These are phyloP conservation scores for Amblyopsis rosae DNA, from an alignment of 2,113 vertebrate species.

Conservation along the genomic window DNA sequence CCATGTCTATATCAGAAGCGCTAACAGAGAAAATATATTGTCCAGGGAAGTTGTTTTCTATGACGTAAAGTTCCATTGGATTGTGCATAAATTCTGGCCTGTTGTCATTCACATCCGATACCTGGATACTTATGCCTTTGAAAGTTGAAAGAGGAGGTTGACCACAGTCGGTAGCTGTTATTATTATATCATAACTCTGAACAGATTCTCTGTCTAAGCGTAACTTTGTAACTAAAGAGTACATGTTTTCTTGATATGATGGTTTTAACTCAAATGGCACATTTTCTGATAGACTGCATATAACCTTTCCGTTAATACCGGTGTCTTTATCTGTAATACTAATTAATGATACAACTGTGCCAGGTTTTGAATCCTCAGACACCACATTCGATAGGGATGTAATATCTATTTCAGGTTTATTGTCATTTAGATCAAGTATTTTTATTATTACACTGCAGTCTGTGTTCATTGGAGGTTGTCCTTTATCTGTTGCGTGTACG, in stretches of 20 bases:
- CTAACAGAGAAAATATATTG: constrained; percentile 45
- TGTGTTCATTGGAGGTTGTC: constrained; percentile 13
- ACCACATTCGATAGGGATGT: constrained; percentile 63
- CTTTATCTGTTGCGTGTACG: constrained; percentile 67
- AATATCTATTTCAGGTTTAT: constrained; percentile 68
- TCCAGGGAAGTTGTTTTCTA: constrained; percentile 61
- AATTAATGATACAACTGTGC: constrained; percentile 69
- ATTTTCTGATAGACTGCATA: constrained; percentile 49
- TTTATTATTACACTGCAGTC: constrained; percentile 64
- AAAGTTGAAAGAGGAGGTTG: constrained; percentile 46
- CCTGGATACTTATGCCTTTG: constrained; percentile 55
- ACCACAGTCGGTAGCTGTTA: constrained; percentile 65
- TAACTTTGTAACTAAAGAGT: constrained; percentile 56
- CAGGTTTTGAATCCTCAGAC: constrained; percentile 60
- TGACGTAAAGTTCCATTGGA: constrained; percentile 48
- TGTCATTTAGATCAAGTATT: constrained; percentile 69
- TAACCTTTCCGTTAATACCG: constrained; percentile 60
- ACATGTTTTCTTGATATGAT: constrained; percentile 70
- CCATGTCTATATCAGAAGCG: constrained; percentile 55
- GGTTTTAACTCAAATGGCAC: constrained; percentile 68
- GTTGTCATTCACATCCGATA: constrained; percentile 74
- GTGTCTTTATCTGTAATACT: constrained; percentile 66
- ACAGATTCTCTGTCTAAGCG: constrained; percentile 60
- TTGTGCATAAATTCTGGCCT: constrained; percentile 52
- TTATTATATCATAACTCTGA: constrained; percentile 70